phyloP scores from a whole-genome alignment of 1,140 invertebrate species.

The Bombus soroeensis region DNA sequence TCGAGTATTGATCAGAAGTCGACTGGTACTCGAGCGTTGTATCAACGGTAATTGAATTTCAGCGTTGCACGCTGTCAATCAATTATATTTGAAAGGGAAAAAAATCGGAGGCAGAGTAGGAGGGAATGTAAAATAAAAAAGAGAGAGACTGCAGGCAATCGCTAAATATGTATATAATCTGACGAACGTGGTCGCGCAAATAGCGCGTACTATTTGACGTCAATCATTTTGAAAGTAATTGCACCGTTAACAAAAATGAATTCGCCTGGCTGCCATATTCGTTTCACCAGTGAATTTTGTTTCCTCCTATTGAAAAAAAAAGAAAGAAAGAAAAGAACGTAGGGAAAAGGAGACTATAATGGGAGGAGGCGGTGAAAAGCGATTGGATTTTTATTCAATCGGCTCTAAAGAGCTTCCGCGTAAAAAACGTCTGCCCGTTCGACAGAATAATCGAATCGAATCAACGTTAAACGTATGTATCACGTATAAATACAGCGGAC shows the following conservation, averaged over 20 bases:
- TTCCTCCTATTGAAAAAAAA: not conserved
- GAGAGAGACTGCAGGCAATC: not conserved
- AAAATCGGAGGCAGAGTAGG: not conserved
- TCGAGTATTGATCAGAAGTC: conserved; percentile 34
- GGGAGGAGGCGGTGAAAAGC: not conserved
- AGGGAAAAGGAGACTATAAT: not conserved
- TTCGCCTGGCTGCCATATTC: conserved; percentile 4
- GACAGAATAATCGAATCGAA: not conserved
- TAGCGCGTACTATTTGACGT: conserved; percentile 24
- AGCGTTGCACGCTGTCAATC: conserved; percentile 38
- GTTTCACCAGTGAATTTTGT: not conserved
- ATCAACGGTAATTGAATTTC: conserved; percentile 47
- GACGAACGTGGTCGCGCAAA: conserved; percentile 13
- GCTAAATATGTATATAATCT: conserved; percentile 40
- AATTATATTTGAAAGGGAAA: conserved; percentile 29
- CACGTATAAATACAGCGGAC: not conserved
- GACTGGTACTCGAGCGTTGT: conserved; percentile 29
- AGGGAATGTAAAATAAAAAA: not conserved
- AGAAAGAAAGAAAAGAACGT: not conserved
- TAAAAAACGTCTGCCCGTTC: not conserved
- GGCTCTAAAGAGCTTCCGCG: not conserved
- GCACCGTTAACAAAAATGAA: conserved; percentile 45
- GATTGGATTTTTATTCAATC: not conserved
- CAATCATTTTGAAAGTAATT: conserved; percentile 44
- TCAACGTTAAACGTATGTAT: not conserved